Evolutionary conservation across 2,888 invertebrate genomes (phyloP), one percentile per base, ranked within the genome.

Genomic region (Aelia acuminata): DNA sequence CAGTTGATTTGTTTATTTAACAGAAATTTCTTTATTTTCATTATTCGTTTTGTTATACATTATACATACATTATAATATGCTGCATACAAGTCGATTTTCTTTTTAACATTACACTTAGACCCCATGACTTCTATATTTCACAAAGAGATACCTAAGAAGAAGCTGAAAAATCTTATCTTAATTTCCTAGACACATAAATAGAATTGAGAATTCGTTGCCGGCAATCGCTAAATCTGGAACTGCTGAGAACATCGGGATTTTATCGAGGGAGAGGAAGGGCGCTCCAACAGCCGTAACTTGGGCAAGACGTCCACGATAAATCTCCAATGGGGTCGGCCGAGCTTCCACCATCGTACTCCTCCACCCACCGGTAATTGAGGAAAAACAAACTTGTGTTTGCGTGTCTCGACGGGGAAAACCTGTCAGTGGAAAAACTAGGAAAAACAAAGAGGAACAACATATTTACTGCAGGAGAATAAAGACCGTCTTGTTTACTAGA

Each of bases 351-450:
- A 11, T 11, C 22, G 4, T 22, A 35, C 18, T 31, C n/a, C 43
- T 5, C 1, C 26, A 22, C 39, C 18, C 22, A 1, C 43, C 80
- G 10, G 43, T 80, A 80, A 80, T 80, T 80, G 80, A 47, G 43
- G 80, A 80, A 80, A 80, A 80, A 80, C 80, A 80, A 80, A 80
- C 80, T 80, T n/a, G n/a, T 80, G 80, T 80, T 80, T 80, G 80
- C 80, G 80, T 80, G 80, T 43, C 80, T 43, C 80, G 80, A 11
- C 11, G n/a, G 39, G 80, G 80, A 80, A 80, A 80, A 80, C 80
- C 80, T 80, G 80, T 47, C 80, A 43, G 80, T 13, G 80, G 80
- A 80, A 80, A 47, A 80, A 47, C 43, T 10, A 43, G 20, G 80
- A 47, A 43, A 43, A 43, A 43, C 43, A 43, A 43, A 43, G 43